Conservation (phyloP, 1,140 invertebrate genomes). For the Lucilia cuprina region DNA sequence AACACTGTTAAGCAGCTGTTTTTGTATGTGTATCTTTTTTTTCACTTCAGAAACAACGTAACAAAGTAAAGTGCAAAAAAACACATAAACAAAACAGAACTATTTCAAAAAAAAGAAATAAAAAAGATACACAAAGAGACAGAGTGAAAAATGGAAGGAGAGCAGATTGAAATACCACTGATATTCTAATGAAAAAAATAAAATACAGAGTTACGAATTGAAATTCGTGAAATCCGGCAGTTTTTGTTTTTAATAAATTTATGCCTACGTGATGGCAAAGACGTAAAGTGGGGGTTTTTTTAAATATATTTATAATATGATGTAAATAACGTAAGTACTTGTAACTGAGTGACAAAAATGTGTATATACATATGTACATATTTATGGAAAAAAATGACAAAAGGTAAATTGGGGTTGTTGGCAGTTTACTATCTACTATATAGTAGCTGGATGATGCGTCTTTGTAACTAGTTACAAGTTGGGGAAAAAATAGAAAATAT, state of each 20-base stretch:
- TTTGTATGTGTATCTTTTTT: not conserved
- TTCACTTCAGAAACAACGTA: not conserved
- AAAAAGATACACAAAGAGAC: not conserved
- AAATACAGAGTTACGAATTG: not conserved
- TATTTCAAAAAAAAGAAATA: not conserved
- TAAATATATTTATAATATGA: not conserved
- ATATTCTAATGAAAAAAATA: not conserved
- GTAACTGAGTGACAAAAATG: not conserved
- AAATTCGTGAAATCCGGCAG: not conserved
- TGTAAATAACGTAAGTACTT: not conserved
- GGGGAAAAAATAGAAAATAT: conserved; percentile 3
- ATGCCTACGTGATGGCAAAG: not conserved
- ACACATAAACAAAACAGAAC: not conserved
- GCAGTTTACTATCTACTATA: not conserved
- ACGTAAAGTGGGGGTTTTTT: not conserved
- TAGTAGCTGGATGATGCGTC: not conserved
- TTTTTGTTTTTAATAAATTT: not conserved
- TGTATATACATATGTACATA: not conserved
- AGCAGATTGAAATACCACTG: not conserved
- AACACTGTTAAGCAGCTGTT: conserved; percentile 21
- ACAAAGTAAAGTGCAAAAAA: not conserved
- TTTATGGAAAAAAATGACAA: not conserved
- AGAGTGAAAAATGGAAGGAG: not conserved
- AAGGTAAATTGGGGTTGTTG: not conserved
- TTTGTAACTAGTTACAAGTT: not conserved